Evolutionary conservation across 2,888 invertebrate genomes (phyloP), one percentile per base, ranked within the genome.

Genomic region (Drosophila kambysellisi): DNA sequence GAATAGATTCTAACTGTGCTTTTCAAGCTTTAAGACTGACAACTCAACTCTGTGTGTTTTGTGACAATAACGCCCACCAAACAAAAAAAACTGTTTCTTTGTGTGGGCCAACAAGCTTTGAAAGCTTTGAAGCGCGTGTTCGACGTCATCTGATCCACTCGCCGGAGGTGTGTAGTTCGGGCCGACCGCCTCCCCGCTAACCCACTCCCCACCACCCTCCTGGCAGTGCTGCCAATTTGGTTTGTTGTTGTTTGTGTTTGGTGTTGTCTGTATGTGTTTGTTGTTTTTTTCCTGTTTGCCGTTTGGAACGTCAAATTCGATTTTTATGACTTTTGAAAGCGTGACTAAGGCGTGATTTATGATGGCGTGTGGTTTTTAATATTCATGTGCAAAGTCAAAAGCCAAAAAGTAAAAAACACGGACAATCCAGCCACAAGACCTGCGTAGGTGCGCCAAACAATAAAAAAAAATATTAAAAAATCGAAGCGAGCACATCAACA

Each of bases 291-390:
- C 25, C 29, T 43, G 64, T 75, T 76, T 75, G 71, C 61, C 57
- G 80, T 80, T 82, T 75, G 60, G 48, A 74, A 91, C 91, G 91
- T 91, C 92, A 92, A 91, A 90, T 92, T 88, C 91, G 90, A 92
- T 91, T 92, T 92, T 92, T 92, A 92, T 91, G 92, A 91, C 85
- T 91, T 92, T 92, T 92, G 91, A 92, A 91, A 92, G 92, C 92
- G 92, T 93, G 93, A 93, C 93, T 91, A 91, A 91, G 86, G 83
- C 88, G 92, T 93, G 93, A 93, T 93, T 93, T 93, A 93, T 92
- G 92, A 92, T 93, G 92, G 92, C 92, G 93, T 93, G 92, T 92
- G 92, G 91, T 92, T 92, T 92, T 92, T 91, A 91, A 91, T 91
- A 91, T 91, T 92, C 92, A 92, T 92, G 91, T 90, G 89, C 75